phyloP scores from a whole-genome alignment of 2,113 vertebrate species.

The Notarius quadriscutis region DNA sequence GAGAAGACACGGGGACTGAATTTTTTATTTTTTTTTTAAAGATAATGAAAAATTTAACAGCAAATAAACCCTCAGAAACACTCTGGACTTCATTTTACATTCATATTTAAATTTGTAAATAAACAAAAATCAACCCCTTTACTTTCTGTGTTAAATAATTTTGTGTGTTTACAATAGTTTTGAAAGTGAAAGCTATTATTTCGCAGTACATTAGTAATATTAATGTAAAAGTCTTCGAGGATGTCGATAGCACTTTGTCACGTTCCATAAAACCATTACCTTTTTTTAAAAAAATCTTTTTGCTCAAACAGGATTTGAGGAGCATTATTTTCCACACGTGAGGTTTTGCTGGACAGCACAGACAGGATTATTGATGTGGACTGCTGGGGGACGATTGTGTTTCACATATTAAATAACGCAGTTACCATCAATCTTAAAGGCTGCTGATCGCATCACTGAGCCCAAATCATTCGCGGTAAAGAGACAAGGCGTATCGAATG shows the following conservation, averaged over 20 bases:
- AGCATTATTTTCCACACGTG: not conserved
- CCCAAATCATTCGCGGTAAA: conserved; percentile 11
- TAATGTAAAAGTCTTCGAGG: not conserved
- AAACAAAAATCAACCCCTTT: not conserved
- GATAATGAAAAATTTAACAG: not conserved
- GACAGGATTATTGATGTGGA: conserved; percentile 8
- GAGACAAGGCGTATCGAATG: not conserved
- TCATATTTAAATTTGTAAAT: not conserved
- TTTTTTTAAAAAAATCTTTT: not conserved
- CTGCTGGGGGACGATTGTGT: conserved; percentile 18
- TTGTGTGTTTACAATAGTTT: too few relatives aligned
- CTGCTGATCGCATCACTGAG: not conserved
- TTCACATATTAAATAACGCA: conserved; percentile 40
- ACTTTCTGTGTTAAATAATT: not conserved
- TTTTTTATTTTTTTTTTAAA: not conserved
- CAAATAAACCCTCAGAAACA: not conserved
- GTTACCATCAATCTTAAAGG: conserved; percentile 21
- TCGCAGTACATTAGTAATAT: not conserved
- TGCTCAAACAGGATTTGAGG: not conserved
- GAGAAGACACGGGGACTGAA: not conserved
- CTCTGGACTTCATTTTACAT: not conserved
- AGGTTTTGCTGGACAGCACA: not conserved
- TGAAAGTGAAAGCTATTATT: too few relatives aligned
- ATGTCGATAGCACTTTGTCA: not conserved
- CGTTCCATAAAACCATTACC: too few relatives aligned